Conservation (phyloP, 2,797 vertebrate genomes). For the Cossypha heuglini region DNA sequence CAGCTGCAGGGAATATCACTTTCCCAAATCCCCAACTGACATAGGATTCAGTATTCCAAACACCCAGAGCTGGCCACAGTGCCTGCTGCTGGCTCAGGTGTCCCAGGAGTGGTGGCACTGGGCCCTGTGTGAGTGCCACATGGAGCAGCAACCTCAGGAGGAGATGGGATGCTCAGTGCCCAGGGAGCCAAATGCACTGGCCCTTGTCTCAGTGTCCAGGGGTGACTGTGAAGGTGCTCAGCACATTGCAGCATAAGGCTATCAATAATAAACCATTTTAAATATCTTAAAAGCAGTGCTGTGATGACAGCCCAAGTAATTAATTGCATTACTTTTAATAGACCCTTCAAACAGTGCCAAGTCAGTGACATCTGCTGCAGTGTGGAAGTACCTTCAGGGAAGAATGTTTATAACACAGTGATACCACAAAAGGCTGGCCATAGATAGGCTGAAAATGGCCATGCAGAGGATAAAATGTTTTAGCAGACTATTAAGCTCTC, state of each 20-base stretch:
- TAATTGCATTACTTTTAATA: slow-evolving; percentile 80
- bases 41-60: not conserved
- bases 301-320: slow-evolving; percentile 73
- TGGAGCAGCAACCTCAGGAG: not conserved
- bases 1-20: accelerated
- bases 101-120: not conserved
- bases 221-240: not conserved
- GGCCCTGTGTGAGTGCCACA: not conserved
- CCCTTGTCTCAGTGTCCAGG: not conserved
- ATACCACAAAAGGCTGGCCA: slow-evolving; percentile 68
- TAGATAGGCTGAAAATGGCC: slow-evolving; percentile 57
- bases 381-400: slow-evolving; percentile 69
- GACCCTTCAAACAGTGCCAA: slow-evolving; percentile 74
- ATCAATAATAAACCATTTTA: slow-evolving; percentile 61
- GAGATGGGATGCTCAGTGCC: not conserved
- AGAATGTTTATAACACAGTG: slow-evolving; percentile 63
- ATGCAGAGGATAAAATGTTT: slow-evolving; percentile 16
- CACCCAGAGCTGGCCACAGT: not conserved
- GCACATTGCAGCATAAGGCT: not conserved
- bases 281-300: slow-evolving; percentile 56
- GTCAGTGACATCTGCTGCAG: slow-evolving; percentile 75
- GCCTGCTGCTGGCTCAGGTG: not conserved
- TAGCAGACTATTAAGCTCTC: not conserved
- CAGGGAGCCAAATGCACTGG: not conserved
- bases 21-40: not conserved